Percentiles rank a stretch among this genome's conserved stretches.
Evolutionary conservation across 2,113 vertebrate genomes (phyloP).

Genomic region (Lontra canadensis): DNA sequence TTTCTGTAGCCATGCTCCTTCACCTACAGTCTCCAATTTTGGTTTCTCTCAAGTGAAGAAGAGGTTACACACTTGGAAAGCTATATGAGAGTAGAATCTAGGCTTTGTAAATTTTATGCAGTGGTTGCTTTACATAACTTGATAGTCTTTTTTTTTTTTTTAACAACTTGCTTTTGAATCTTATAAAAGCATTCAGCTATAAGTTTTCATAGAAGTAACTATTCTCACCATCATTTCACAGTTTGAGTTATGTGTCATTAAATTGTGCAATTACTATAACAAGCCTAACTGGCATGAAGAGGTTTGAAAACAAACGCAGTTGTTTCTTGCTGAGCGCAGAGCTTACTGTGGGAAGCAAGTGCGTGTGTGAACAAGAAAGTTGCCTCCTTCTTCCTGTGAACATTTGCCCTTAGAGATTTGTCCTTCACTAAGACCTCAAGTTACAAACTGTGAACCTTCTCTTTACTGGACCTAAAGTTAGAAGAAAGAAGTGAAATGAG

Average conservation of each 20-base stretch:
- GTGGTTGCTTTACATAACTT: slow-evolving; percentile 25
- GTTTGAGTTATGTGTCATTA: slow-evolving; percentile 63
- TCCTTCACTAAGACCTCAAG: background rate
- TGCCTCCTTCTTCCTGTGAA: background rate
- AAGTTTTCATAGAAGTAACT: slow-evolving; percentile 7
- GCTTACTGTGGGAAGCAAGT: background rate
- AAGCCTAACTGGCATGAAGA: slow-evolving; percentile 42
- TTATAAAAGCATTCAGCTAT: slow-evolving; percentile 35
- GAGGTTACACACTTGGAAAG: slow-evolving; percentile 5
- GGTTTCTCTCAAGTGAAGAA: slow-evolving; percentile 52
- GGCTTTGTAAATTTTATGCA: background rate
- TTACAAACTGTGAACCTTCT: background rate
- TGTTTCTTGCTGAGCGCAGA: background rate
- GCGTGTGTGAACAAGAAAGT: background rate
- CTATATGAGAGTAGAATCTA: background rate
- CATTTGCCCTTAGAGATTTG: background rate
- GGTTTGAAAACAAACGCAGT: background rate
- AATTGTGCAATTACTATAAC: slow-evolving; percentile 32
- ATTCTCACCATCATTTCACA: slow-evolving; percentile 18
- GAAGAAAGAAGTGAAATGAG: background rate
- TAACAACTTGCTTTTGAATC: slow-evolving; percentile 23
- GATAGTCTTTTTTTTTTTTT: background rate
- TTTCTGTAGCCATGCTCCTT: background rate
- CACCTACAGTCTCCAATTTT: slow-evolving; percentile 13
- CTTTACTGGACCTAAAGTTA: background rate